These are phyloP conservation scores for Xestia rhomboidea DNA, from an alignment of 2,888 invertebrate genomes.

Conservation along the genomic window DNA sequence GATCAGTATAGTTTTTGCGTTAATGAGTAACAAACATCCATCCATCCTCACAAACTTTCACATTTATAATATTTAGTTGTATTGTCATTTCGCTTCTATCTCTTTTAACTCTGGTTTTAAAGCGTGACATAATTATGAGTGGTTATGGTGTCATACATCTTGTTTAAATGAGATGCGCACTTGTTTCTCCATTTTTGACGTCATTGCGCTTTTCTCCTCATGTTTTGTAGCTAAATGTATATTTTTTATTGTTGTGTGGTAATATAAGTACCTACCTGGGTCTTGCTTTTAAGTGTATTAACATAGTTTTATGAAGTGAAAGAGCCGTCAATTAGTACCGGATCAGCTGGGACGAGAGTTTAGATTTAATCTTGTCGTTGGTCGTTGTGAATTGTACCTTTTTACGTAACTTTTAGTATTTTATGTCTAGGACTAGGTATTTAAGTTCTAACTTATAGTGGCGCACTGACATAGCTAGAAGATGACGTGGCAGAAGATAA, in stretches of 20 bases:
- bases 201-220: slow-evolving; percentile 27
- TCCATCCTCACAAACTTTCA: too few relatives aligned
- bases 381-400: not conserved
- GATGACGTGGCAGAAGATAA: not conserved
- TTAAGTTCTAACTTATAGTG: not conserved
- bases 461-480: not conserved
- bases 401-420: not conserved
- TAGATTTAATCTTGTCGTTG: slow-evolving; percentile 16
- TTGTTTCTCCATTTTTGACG: slow-evolving; percentile 17
- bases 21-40: too few relatives aligned
- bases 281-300: slow-evolving; percentile 18
- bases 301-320: slow-evolving; percentile 30
- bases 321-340: slow-evolving; percentile 27
- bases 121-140: not conserved
- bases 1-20: too few relatives aligned
- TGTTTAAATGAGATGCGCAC: slow-evolving; percentile 28
- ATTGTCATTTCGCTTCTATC: not conserved
- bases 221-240: slow-evolving; percentile 20
- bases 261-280: not conserved
- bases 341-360: slow-evolving; percentile 11
- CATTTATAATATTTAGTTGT: too few relatives aligned
- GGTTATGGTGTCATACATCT: slow-evolving; percentile 17
- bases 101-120: not conserved
- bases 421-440: not conserved
- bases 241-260: slow-evolving; percentile 26